Evolutionary conservation across 2,797 vertebrate genomes (phyloP).

Genomic region (Acridotheres tristis): DNA sequence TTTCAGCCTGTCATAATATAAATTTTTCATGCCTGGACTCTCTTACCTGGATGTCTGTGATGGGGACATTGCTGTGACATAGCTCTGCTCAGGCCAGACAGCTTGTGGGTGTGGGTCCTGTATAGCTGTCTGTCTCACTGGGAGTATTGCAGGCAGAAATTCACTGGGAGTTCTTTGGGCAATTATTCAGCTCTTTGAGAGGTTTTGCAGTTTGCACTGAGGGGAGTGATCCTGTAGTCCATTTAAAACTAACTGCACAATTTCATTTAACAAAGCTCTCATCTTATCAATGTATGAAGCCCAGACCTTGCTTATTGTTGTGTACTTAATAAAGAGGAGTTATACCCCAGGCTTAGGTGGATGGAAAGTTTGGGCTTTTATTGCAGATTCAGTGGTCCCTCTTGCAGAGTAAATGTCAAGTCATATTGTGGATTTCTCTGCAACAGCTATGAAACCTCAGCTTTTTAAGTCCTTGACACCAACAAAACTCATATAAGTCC

Average conservation of each 20-base stretch:
- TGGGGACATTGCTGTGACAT: neutral
- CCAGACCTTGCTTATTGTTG: neutral
- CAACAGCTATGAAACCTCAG: neutral
- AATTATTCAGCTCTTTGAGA: neutral
- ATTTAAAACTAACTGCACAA: neutral
- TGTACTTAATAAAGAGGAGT: neutral
- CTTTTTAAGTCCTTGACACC: neutral
- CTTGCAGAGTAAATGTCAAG: neutral
- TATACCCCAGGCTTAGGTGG: neutral
- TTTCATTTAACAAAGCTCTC: neutral
- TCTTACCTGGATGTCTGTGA: neutral
- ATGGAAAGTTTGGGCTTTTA: neutral
- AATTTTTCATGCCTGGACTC: neutral
- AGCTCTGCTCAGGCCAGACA: neutral
- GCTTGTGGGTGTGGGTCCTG: neutral
- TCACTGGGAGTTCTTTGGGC: neutral
- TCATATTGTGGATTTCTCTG: neutral
- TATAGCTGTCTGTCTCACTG: neutral
- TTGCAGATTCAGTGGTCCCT: neutral
- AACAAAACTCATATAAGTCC: neutral
- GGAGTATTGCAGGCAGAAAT: neutral
- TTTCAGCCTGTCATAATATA: neutral
- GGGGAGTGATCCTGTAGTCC: neutral
- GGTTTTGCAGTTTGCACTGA: neutral
- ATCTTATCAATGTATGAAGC: neutral